Evolutionary conservation across 2,888 invertebrate genomes (phyloP), one percentile per base, ranked within the genome.

Genomic region (Himalopsyche anomala): DNA sequence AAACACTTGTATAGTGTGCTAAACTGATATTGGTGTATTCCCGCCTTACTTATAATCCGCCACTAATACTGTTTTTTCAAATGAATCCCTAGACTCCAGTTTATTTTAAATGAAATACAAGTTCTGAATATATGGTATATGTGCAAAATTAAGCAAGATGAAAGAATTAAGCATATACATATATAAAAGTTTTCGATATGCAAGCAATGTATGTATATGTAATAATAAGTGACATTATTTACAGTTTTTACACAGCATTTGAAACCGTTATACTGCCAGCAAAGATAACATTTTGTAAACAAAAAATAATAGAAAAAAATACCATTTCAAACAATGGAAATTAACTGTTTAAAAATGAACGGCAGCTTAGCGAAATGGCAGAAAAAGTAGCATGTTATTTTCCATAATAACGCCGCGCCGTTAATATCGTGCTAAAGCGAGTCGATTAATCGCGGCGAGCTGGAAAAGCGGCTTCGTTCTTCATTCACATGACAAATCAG

Each of bases 401-500:
- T 74, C 36, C 74, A 36, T 74, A 74, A 74, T 38, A 74, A 36
- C 69, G 28, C 69, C 28, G 38, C 74, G 38, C 19, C 74, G 74
- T 28, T 36, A 36, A 74, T 74, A 36, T 74, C 74, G 36, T 74
- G 74, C 74, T 15, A 36, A 74, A 36, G 5, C 74, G 15, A 74
- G 74, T 36, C 74, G 74, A 74, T 74, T 36, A 12, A 74, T 36
- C 36, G 36, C 28, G 74, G 74, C 38, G 74, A 74, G 38, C 19
- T 74, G 74, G 74, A 74, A 74, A 74, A 74, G 36, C 74, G 74
- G 74, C 15, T 74, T 74, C 74, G 74, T 74, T 74, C 74, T 45
- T 55, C 80, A 69, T 62, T 86, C 84, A 85, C 87, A 87, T 85
- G 84, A 84, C 84, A 84, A 84, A 88, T 88, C 88, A 87, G 88